A percentile compares a stretch with the other conserved stretches of the same genome.
phyloP scores from a whole-genome alignment of 1,140 invertebrate genomes.

The Achatina immaculata region DNA sequence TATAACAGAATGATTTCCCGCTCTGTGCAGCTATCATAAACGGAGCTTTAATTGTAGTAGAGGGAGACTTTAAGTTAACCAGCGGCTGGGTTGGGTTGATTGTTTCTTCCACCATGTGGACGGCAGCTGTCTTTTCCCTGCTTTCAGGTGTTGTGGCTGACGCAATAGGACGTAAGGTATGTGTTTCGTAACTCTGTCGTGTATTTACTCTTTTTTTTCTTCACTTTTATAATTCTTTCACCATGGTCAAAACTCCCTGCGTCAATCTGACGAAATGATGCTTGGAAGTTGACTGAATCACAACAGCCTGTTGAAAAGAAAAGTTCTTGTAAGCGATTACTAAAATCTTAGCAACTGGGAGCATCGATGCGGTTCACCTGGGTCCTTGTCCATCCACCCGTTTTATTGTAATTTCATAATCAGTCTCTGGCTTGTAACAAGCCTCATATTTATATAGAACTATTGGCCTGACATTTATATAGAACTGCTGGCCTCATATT shows the following conservation, averaged over 20 bases:
- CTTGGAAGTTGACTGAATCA: not conserved
- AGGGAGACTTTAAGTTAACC: not conserved
- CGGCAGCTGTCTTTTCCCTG: slow-evolving; percentile 28
- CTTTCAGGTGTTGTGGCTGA: slow-evolving; percentile 21
- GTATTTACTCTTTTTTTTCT: not conserved
- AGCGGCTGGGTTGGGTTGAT: not conserved
- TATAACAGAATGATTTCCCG: not conserved
- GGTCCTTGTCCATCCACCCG: not conserved
- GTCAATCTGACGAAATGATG: no score
- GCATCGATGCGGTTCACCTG: not conserved
- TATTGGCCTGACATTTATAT: no score
- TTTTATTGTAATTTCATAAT: no score
- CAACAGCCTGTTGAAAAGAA: not conserved
- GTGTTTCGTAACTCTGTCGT: not conserved
- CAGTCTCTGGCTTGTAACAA: no score
- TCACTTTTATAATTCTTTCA: no score
- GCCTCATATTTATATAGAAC: no score
- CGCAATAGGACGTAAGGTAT: slow-evolving; percentile 25
- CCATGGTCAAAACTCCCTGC: no score
- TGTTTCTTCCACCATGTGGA: slow-evolving; percentile 1
- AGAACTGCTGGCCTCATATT: no score
- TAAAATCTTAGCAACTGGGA: not conserved
- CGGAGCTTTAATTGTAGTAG: slow-evolving; percentile 5
- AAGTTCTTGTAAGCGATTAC: not conserved
- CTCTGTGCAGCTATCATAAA: slow-evolving; percentile 26